These are phyloP conservation scores for Neolamprologus sp. DNA, from an alignment of 2,113 vertebrate species.

Conservation along the genomic window DNA sequence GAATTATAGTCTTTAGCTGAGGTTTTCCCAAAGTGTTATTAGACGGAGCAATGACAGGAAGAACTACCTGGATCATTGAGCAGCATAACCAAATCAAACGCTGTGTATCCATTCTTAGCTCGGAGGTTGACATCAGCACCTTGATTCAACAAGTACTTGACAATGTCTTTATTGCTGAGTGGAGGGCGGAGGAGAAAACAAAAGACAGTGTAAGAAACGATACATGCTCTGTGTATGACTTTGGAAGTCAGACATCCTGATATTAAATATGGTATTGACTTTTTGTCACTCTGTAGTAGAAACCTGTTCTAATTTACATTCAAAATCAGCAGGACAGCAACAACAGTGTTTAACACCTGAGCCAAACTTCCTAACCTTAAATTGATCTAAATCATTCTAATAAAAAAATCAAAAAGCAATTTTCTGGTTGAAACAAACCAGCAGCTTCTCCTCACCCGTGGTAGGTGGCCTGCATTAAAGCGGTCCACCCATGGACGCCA, in stretches of 20 bases:
- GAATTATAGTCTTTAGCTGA: neutral
- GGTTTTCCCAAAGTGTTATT: neutral
- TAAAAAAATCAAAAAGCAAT: neutral
- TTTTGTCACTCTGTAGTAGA: neutral
- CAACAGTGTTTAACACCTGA: neutral
- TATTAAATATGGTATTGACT: neutral
- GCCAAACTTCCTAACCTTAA: neutral
- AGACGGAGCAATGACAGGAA: neutral
- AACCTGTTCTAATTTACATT: neutral
- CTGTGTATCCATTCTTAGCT: constrained; percentile 94
- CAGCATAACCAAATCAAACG: constrained; percentile 96
- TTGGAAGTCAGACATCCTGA: neutral
- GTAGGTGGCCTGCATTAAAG: constrained; percentile 97
- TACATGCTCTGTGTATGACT: too few relatives aligned
- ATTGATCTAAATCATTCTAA: neutral
- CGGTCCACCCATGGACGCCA: constrained; percentile 90
- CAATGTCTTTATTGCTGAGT: constrained; percentile 88
- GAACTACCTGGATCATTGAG: constrained; percentile 89
- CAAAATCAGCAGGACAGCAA: neutral
- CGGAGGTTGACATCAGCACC: constrained; percentile 89
- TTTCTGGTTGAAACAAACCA: neutral
- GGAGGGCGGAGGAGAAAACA: neutral
- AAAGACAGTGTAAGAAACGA: neutral
- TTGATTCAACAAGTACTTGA: constrained; percentile 90
- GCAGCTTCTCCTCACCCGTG: constrained; percentile 76